Evolutionary conservation across 2,888 invertebrate genomes (phyloP), one percentile per base, ranked within the genome.

Genomic region (Uropetala carovei): DNA sequence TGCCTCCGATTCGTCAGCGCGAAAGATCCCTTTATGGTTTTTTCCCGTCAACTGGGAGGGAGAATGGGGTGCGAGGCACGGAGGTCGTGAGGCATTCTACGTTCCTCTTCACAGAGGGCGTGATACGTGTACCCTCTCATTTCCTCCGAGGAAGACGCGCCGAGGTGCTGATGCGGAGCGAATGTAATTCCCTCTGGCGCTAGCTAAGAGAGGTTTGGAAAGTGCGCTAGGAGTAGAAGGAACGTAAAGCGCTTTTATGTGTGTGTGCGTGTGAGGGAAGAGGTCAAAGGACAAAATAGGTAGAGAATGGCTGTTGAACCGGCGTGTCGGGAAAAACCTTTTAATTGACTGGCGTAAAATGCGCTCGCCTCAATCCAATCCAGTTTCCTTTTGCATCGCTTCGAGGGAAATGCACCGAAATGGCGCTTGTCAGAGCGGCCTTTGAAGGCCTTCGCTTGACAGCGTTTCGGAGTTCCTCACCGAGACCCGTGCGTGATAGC

Each of bases 331-430:
- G 75, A 22, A 22, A 75, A 75, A 75, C 22, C 75, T 75, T 75
- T 75, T 75, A 75, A 75, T 75, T 75, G 75, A 75, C 75, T 75
- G 27, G 22, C 75, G 22, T 22, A 27, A 75, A 27, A 75, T 75
- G 75, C 75, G 22, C 75, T 75, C 43, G 5, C 43, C 43, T 43
- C 43, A 43, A 43, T 43, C 43, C 43, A 1, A 43, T 43, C 43
- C 43, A 43, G 43, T 43, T 43, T 1, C 13, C 68, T 68, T 22
- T 18, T 22, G 68, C 9, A 22, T 68, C n/a, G 68, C 68, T 18
- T n/a, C 16, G 68, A 13, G 75, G 75, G 11, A 75, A 75, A 11
- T 75, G 75, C 75, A 75, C 75, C 13, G 22, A 75, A 27, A 22
- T 75, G 75, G 22, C 75, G 75, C 43, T 43, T 43, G 43, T 43